phyloP scores from a whole-genome alignment of 2,113 vertebrate species.

The Eidolon helvum region DNA sequence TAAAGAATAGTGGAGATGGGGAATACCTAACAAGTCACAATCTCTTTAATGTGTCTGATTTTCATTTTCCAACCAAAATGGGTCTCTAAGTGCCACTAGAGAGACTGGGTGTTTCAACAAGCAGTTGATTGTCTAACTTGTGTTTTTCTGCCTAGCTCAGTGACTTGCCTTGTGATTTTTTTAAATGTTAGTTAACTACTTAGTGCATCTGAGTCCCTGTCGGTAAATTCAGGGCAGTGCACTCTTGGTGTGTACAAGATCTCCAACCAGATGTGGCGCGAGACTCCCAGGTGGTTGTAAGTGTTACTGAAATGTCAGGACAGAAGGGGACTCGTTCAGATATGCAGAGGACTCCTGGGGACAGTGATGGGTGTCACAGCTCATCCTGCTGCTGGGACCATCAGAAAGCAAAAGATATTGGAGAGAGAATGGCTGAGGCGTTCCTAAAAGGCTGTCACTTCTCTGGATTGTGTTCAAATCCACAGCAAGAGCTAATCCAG shows the following conservation, averaged over 20 bases:
- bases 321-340: neutral
- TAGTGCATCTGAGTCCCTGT: neutral
- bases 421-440: neutral
- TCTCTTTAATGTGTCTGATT: neutral
- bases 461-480: neutral
- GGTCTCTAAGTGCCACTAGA: neutral
- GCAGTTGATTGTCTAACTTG: neutral
- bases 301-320: neutral
- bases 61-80: neutral
- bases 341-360: neutral
- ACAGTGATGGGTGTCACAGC: rapidly evolving
- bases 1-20: neutral
- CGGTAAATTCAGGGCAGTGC: neutral
- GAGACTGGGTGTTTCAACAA: neutral
- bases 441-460: neutral
- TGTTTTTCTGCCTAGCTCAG: neutral
- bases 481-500: neutral
- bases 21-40: neutral
- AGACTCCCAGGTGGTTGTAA: neutral
- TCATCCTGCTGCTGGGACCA: neutral
- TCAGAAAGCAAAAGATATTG: neutral
- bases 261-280: neutral
- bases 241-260: neutral
- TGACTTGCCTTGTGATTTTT: neutral
- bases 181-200: neutral